These are phyloP conservation scores for Leptobrachium leishanense DNA, from an alignment of 2,113 vertebrate species.

Conservation along the genomic window DNA sequence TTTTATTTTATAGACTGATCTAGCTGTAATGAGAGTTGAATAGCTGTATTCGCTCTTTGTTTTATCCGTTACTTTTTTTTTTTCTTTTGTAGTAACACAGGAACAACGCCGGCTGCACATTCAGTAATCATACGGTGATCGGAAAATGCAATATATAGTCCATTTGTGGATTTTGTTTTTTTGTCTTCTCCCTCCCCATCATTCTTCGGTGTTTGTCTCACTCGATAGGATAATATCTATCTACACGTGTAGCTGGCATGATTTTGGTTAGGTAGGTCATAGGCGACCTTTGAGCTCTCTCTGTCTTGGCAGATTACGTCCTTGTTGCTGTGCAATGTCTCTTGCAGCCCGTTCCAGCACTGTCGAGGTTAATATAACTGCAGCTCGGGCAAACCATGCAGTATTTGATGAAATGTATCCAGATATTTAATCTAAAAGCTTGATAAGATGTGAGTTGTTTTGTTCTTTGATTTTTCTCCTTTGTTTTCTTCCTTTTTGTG, in stretches of 20 bases:
- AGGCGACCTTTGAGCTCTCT: constrained; percentile 76
- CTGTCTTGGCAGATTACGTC: constrained; percentile 2
- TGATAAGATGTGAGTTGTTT: constrained; percentile 87
- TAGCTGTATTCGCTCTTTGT: constrained; percentile 58
- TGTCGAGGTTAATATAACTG: constrained; percentile 78
- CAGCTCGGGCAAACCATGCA: constrained; percentile 95
- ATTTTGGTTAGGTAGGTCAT: constrained; percentile 82
- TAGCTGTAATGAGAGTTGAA: constrained; percentile 82
- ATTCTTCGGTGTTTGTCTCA: constrained; percentile 70
- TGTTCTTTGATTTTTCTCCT: not conserved
- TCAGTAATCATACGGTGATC: constrained; percentile 73
- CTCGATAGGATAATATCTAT: constrained; percentile 75
- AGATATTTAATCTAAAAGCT: constrained; percentile 97
- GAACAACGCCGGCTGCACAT: constrained; percentile 71
- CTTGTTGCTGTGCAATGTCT: constrained; percentile 31
- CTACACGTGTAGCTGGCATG: constrained; percentile 86
- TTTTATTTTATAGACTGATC: constrained; percentile 71
- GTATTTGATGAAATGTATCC: constrained; percentile 94
- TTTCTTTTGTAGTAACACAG: not conserved
- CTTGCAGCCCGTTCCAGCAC: constrained; percentile 19
- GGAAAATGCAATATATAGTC: constrained; percentile 95
- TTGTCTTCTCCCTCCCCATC: constrained; percentile 55
- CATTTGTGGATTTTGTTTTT: constrained; percentile 70
- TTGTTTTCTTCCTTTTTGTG: constrained; percentile 70
- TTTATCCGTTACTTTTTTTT: not conserved